Base-by-base conservation (phyloP, 2,888 invertebrate species). In the Alitta virens region DNA sequence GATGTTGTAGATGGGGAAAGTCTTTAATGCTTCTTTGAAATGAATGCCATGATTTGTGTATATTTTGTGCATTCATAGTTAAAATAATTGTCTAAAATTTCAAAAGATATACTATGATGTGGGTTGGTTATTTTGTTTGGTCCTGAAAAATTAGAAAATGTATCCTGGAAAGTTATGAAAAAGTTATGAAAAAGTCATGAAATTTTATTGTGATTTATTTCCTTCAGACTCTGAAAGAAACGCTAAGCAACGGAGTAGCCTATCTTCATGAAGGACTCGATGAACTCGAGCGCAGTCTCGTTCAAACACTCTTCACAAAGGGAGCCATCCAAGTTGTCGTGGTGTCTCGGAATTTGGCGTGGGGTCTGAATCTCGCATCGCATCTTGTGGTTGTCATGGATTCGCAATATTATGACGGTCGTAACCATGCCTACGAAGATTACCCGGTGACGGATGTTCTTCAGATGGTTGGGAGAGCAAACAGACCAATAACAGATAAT, bases 331-430 rank as follows among this genome's bases (percentile, higher is more conserved):
- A 86, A 74, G 87, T 95, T 62, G 91, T 95, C 53, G 96, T 99
- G 1, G 92, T 92, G 0, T 93, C 95, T 0, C 86, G 92, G 1
- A 93, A 92, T 78, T 87, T 99, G 40, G 92, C 93, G 75, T 99
- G 96, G 92, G 91, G 91, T 18, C 86, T 97, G 71, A 91, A 89
- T 63, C 74, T 97, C 60, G 89, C 89, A 60, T 90, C 94, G 0
- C 94, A 98, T 83, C 87, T 98, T n/a, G 95, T 94, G 27, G 88
- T 99, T 54, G 89, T 99, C 46, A 96, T 98, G 88, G 99, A 99
- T 77, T 96, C 97, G 0, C 95, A 97, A 80, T 90, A 86, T 79
- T 92, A 92, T 80, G 91, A 92, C 79, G 92, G 92, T 62, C 91
- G 91, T 64, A 60, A 63, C 43, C 73, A 73, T 56, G 88, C 90